Evolutionary conservation across 2,888 invertebrate genomes (phyloP).

Genomic region (Prenolepis imparis): DNA sequence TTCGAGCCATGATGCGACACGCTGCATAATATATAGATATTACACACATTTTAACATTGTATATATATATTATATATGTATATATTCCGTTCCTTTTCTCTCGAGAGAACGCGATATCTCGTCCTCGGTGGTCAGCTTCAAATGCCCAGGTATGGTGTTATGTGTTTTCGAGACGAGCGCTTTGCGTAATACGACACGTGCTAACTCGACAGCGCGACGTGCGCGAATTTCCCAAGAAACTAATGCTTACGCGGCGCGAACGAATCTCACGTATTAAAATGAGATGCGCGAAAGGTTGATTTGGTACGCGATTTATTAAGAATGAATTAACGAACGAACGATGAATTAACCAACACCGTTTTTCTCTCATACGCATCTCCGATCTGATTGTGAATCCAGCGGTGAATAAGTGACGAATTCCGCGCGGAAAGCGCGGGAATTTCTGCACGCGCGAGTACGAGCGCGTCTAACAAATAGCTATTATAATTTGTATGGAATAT

Average conservation of each 20-base stretch:
- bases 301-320: not conserved
- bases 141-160: conserved; percentile 28
- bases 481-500: conserved; percentile 57
- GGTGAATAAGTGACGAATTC: not conserved
- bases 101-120: conserved; percentile 34
- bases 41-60: conserved; percentile 8
- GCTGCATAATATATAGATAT: not conserved
- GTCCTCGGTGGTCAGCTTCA: conserved; percentile 23
- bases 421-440: conserved; percentile 7
- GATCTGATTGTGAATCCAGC: not conserved
- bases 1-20: conserved; percentile 19
- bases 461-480: conserved; percentile 21
- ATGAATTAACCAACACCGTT: no score
- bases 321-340: not conserved
- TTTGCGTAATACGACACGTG: conserved; percentile 52
- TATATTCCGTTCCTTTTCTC: conserved; percentile 29
- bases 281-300: not conserved
- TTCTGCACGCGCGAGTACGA: not conserved
- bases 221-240: conserved; percentile 49
- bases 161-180: conserved; percentile 38
- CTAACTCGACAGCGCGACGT: conserved; percentile 26
- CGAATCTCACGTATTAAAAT: not conserved
- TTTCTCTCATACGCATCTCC: not conserved
- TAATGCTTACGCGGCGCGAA: conserved; percentile 30
- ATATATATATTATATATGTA: conserved; percentile 10